phyloP scores from a whole-genome alignment of 2,113 vertebrate species.

The Zosterops hypoxanthus region DNA sequence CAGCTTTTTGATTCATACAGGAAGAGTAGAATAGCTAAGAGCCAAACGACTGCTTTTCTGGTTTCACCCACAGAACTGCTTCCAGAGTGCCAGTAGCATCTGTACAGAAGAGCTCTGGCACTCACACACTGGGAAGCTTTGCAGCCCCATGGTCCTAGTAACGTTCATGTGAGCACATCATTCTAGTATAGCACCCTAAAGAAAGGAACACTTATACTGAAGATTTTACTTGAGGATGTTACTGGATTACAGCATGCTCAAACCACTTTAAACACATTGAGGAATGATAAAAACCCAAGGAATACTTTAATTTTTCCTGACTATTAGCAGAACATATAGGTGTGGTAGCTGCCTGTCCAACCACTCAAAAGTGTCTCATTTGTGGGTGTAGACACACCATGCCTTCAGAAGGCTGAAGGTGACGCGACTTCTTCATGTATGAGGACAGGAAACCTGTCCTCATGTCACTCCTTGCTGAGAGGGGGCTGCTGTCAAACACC shows the following conservation, averaged over 20 bases:
- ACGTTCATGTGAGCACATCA: neutral
- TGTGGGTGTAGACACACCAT: no score
- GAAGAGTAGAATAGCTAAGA: neutral
- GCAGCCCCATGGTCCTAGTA: neutral
- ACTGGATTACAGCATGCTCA: neutral
- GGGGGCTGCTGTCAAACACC: neutral
- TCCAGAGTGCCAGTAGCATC: neutral
- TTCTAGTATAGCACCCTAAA: neutral
- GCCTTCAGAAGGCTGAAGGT: neutral
- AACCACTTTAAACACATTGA: neutral
- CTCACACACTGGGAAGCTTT: neutral
- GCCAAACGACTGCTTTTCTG: neutral
- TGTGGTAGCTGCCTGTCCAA: neutral
- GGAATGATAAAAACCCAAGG: neutral
- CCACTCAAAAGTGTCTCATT: neutral
- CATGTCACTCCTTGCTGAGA: neutral
- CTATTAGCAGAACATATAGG: rapidly evolving
- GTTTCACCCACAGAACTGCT: neutral
- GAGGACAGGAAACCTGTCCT: neutral
- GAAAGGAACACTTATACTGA: neutral
- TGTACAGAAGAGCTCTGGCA: neutral
- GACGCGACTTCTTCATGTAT: rapidly evolving
- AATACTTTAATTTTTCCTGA: neutral
- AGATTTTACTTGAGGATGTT: neutral
- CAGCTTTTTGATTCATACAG: neutral